Percentiles rank a stretch among this genome's conserved stretches.
phyloP scores from a whole-genome alignment of 2,113 vertebrate genomes.

The Lanius ludovicianus region DNA sequence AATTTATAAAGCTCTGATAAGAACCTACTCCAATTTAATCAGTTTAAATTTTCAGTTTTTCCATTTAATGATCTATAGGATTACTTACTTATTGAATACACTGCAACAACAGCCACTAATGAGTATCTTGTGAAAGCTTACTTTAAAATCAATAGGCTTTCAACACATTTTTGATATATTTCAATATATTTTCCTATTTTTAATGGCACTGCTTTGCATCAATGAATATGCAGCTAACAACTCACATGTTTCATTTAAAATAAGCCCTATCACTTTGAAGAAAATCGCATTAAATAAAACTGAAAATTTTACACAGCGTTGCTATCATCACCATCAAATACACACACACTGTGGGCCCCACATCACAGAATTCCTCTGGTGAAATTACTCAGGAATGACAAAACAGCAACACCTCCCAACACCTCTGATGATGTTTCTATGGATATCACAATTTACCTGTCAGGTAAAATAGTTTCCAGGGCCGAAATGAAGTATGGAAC shows the following conservation, averaged over 20 bases:
- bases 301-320: background rate
- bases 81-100: background rate
- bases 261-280: background rate
- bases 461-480: slow-evolving; percentile 93
- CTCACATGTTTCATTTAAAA: background rate
- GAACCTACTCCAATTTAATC: background rate
- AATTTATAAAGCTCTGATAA: background rate
- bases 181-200: background rate
- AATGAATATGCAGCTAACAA: background rate
- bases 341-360: background rate
- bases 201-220: background rate
- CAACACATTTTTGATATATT: background rate
- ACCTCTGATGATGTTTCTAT: background rate
- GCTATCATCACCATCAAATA: background rate
- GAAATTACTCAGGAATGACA: background rate
- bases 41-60: background rate
- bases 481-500: slow-evolving; percentile 97
- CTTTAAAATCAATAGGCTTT: background rate
- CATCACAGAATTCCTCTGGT: background rate
- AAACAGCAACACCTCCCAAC: background rate
- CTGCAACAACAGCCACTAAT: background rate
- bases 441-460: slow-evolving; percentile 82
- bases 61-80: background rate
- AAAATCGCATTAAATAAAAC: background rate
- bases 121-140: background rate